Base-by-base conservation (phyloP, 2,113 vertebrate genomes). In the Chaetura pelagica region DNA sequence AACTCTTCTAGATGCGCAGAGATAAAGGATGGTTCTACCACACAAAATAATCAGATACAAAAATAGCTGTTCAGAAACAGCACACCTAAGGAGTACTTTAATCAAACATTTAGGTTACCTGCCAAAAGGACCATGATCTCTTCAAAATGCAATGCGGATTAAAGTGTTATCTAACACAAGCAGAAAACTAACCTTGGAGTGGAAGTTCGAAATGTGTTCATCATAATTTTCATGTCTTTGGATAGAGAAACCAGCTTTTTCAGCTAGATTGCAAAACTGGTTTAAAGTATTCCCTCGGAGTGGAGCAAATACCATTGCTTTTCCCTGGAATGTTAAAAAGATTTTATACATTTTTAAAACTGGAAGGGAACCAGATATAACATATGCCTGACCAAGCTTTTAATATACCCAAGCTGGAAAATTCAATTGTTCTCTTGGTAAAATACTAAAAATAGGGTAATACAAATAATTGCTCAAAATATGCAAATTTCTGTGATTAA, bases 161-260 rank as follows among this genome's bases (percentile, higher is more conserved):
- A 98, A 97, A 98, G 98, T 97, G 97, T 98, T 98, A 98, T 98
- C 98, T 98, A 97, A 97, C 97, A 96, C 93, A 95, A 97, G 97
- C 97, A 98, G 98, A 97, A 98, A 97, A 98, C 98, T 98, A 98
- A 99, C 99, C 99, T 99, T 99, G 91, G 98, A 98, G 97, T 99
- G 99, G 97, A 99, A 98, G 97, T 99, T 98, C 98, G 98, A 99
- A 98, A 99, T 98, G 97, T 99, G 98, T 96, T 99, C 98, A 92
- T 99, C 99, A 83, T 99, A 99, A 98, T 99, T 99, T 98, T 99
- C 98, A 97, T 98, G 98, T 97, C 98, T 99, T 97, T 98, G 98
- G 97, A 99, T 90, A 79, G 95, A 98, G 97, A 99, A 98, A 96
- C 99, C 99, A 38, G 98, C 98, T 97, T 98, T 98, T 98, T 98